Evolutionary conservation across 2,888 invertebrate genomes (phyloP).

Genomic region (Galerucella pusilla): DNA sequence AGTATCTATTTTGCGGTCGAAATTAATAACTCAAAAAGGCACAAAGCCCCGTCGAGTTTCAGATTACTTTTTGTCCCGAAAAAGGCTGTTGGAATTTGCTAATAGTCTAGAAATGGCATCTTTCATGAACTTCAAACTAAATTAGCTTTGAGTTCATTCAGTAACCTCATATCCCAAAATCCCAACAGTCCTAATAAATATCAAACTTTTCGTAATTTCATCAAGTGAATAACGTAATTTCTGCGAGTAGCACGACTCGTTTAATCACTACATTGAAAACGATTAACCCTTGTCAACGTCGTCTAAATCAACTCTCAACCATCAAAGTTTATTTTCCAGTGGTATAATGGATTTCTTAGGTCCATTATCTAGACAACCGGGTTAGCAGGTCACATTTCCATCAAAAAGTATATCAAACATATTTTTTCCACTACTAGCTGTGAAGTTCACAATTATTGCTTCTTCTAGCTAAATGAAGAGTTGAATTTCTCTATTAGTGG

Average conservation of each 20-base stretch:
- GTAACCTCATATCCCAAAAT: constrained; percentile 9
- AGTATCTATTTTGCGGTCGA: no score
- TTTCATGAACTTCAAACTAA: neutral
- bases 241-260: constrained; percentile 3
- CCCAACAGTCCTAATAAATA: constrained; percentile 16
- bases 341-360: neutral
- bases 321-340: neutral
- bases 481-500: no score
- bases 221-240: constrained; percentile 15
- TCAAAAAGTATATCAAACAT: no score
- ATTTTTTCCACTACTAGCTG: no score
- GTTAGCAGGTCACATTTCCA: neutral
- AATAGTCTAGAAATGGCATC: no score
- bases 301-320: constrained; percentile 3
- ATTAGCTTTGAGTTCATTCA: constrained; percentile 3
- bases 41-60: no score
- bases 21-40: no score
- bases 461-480: no score
- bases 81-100: no score
- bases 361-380: neutral
- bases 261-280: constrained; percentile 16
- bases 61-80: no score
- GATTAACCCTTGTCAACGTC: constrained; percentile 21
- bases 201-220: constrained; percentile 18
- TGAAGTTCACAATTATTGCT: no score